Conservation (phyloP, 2,888 invertebrate species). For the Himalopsyche anomala region DNA sequence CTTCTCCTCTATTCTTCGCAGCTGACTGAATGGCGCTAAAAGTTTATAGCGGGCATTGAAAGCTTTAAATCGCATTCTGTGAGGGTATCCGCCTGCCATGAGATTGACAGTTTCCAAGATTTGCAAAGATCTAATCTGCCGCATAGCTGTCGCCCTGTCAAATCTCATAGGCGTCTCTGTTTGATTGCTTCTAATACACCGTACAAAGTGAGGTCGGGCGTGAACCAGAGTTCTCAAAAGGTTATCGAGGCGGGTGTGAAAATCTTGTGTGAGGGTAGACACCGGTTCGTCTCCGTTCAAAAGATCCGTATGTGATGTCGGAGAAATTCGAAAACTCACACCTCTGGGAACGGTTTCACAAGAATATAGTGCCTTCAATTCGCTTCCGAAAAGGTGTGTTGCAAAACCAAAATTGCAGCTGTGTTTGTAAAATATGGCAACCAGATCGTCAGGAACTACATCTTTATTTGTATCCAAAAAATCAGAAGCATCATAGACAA, state of each 20-base stretch:
- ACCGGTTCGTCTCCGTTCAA: constrained; percentile 90
- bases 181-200: constrained; percentile 93
- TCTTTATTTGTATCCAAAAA: constrained; percentile 95
- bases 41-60: constrained; percentile 92
- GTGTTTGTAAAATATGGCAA: constrained; percentile 94
- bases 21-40: constrained; percentile 86
- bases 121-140: constrained; percentile 92
- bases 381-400: constrained; percentile 95
- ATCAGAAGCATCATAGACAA: constrained; percentile 92
- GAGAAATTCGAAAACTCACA: constrained; percentile 91
- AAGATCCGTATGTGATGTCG: constrained; percentile 90
- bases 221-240: constrained; percentile 93
- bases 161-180: constrained; percentile 89
- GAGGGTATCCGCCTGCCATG: constrained; percentile 96
- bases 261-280: constrained; percentile 95
- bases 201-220: constrained; percentile 95
- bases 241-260: constrained; percentile 95
- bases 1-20: constrained; percentile 82
- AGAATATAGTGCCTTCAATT: constrained; percentile 88
- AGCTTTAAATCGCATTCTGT: constrained; percentile 95
- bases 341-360: constrained; percentile 86
- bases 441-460: constrained; percentile 93
- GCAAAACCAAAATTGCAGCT: constrained; percentile 98
- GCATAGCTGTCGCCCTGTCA: constrained; percentile 89
- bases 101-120: constrained; percentile 96